Evolutionary conservation across 2,113 vertebrate genomes (phyloP), one percentile per base, ranked within the genome.

Genomic region (Phylloscopus trochilus): DNA sequence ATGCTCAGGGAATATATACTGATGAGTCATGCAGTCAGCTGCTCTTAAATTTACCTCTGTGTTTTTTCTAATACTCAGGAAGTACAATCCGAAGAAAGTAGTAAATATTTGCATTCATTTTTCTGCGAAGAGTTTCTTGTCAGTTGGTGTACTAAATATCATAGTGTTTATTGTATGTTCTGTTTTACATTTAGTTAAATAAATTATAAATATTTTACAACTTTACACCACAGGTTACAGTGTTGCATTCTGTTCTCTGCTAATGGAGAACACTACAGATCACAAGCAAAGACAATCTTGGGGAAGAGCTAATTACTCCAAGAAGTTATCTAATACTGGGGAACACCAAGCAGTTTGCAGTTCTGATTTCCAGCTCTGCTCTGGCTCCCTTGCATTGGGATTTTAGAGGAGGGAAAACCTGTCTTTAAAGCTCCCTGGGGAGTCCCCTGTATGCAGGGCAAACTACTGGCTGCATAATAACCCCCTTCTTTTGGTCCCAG

Each of bases 11-110:
- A 89, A 89, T 94, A 28, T 92, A n/a, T 95, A 78, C 55, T 94
- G 92, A 77, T 97, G 97, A 97, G 87, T 97, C 96, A 97, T 96
- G 94, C 86, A 74, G 70, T 76, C 88, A 76, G 69, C 84, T 82
- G 80, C 70, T 92, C 89, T 92, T 89, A 74, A 67, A 92, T 89
- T 89, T 93, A 74, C 26, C n/a, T 88, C 58, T 94, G 62, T 86
- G n/a, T 64, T 95, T 97, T 93, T 92, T 83, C 83, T 75, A 92
- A 80, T 91, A 95, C 62, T 47, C 70, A 77, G 83, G 81, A 73
- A 79, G 85, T 80, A 59, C 6, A 84, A 96, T 91, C 69, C 78
- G 88, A 88, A 96, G 60, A 83, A 96, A 82, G 30, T 66, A 59
- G 20, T 78, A 92, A 90, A 91, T 70, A 77, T 68, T 75, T 83